Base-by-base conservation (phyloP, 2,113 vertebrate genomes). In the Empidonax traillii region DNA sequence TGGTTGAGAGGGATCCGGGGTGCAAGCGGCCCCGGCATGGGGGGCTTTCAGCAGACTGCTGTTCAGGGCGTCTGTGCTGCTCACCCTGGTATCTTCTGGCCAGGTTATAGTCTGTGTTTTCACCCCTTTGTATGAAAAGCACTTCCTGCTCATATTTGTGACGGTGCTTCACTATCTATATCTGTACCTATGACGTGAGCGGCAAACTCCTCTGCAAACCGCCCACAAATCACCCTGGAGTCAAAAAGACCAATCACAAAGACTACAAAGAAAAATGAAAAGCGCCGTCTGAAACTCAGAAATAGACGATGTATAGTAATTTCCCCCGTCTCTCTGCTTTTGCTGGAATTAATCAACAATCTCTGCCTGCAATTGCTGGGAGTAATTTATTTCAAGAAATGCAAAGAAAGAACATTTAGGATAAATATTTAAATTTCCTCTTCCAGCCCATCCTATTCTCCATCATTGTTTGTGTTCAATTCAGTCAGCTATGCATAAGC, bases 241-340 rank as follows among this genome's bases (percentile, higher is more conserved):
- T 98, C 98, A 97, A 98, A 98, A 96, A 97, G 97, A 96, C 98
- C 98, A 98, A 98, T 98, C 96, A 98, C 96, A 96, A 98, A 97
- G 97, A 99, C 98, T 95, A 99, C 98, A 95, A 95, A 97, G 97
- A 98, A 98, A 92, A 99, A 97, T 56, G 98, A 98, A 94, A 98
- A 96, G 92, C 97, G 95, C 98, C 76, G 96, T 98, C 98, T 98
- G 96, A 85, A 95, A 96, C 92, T 71, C 94, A 91, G 85, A 88
- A 94, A 89, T 74, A 96, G 90, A 82, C 3, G 61, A 82, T 27
- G 49, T 68, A 81, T 76, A 87, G 86, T 94, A 94, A 89, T 93
- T 96, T 93, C 53, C 10, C 56, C 76, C 2, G 0, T 90, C 73
- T 93, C 69, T 79, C 85, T 95, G 92, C 88, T 91, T 96, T 90